phyloP scores from a whole-genome alignment of 2,888 invertebrate species.

The Drosophila imparisetae region DNA sequence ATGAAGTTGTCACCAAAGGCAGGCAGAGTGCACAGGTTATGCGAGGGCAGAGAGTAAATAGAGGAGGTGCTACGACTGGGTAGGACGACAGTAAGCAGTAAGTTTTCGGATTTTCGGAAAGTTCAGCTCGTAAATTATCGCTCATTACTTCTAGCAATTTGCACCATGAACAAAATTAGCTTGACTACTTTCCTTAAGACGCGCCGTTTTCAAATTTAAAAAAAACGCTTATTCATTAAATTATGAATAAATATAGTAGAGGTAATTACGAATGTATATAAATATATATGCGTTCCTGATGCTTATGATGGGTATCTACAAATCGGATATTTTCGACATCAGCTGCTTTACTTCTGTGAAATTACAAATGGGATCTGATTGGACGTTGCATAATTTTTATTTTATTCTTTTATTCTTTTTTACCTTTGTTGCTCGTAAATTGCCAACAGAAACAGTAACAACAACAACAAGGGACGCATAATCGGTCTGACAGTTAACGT shows the following conservation, averaged over 20 bases:
- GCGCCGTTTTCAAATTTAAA: not conserved
- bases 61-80: not conserved
- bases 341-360: not conserved
- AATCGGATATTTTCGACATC: too few relatives aligned
- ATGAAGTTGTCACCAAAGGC: constrained; percentile 30
- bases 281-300: not conserved
- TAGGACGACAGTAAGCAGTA: not conserved
- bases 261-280: not conserved
- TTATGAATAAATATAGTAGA: not conserved
- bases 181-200: not conserved
- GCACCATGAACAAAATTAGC: constrained; percentile 3
- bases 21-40: not conserved
- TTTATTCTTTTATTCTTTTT: constrained; percentile 24
- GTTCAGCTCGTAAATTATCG: constrained; percentile 25
- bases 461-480: constrained; percentile 12
- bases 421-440: constrained; percentile 60
- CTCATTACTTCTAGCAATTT: constrained; percentile 15
- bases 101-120: constrained; percentile 18
- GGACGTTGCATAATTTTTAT: constrained; percentile 54
- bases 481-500: constrained; percentile 71
- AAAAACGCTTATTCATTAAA: not conserved
- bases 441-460: constrained; percentile 41
- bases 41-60: not conserved
- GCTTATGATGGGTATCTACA: too few relatives aligned
- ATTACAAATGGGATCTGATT: constrained; percentile 26